A percentile compares a stretch with the other conserved stretches of the same genome.
Evolutionary conservation across 2,888 invertebrate species (phyloP).

Genomic region (Neoscelio sp.): DNA sequence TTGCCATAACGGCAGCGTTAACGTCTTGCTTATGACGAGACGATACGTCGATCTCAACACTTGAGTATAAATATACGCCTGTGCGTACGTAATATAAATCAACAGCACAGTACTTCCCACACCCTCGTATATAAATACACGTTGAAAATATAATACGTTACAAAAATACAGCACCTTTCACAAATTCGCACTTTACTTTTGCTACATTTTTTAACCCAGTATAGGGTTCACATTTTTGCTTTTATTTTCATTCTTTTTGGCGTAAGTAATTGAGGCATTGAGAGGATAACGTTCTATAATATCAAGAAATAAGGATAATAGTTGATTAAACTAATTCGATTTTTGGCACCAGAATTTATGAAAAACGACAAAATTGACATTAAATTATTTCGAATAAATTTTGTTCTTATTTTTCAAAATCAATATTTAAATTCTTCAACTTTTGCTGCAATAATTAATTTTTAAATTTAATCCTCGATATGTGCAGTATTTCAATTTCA

Average conservation of each 20-base stretch:
- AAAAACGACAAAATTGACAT: neutral
- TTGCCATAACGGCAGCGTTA: slow-evolving; percentile 49
- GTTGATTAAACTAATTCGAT: slow-evolving; percentile 33
- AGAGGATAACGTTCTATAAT: slow-evolving; percentile 33
- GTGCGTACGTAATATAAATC: slow-evolving; percentile 53
- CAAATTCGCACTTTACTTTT: slow-evolving; percentile 16
- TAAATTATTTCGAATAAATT: neutral
- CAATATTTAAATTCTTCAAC: too few species aligned
- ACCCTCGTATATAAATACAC: slow-evolving; percentile 53
- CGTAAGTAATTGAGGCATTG: slow-evolving; percentile 20
- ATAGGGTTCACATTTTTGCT: neutral
- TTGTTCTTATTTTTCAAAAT: neutral
- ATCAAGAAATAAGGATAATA: slow-evolving; percentile 12
- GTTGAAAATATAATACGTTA: slow-evolving; percentile 43
- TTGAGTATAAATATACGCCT: slow-evolving; percentile 62
- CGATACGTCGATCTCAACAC: slow-evolving; percentile 60
- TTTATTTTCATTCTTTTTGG: slow-evolving; percentile 6
- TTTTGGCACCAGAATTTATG: slow-evolving; percentile 9
- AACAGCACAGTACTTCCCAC: slow-evolving; percentile 31
- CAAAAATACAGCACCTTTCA: slow-evolving; percentile 46
- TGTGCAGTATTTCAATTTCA: too few species aligned
- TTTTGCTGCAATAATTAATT: too few species aligned
- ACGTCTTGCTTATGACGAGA: slow-evolving; percentile 60
- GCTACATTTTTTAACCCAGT: neutral
- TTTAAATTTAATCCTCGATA: too few species aligned